Evolutionary conservation across 2,113 vertebrate genomes (phyloP).

Genomic region (Cebus imitator): DNA sequence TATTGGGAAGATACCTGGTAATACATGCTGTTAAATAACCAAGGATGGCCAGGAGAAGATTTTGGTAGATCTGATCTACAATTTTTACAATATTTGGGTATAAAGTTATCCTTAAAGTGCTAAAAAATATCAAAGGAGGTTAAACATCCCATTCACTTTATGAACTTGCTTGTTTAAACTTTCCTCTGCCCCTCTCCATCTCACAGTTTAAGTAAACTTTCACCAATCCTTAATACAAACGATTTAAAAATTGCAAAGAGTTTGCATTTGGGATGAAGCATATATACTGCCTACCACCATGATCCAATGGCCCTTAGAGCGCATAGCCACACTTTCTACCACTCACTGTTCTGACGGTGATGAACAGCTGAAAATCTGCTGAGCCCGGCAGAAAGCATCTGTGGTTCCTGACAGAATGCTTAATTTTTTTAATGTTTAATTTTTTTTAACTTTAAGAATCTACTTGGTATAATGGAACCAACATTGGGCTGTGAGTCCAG

Average conservation of each 20-base stretch:
- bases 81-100: not conserved
- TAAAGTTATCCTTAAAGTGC: not conserved
- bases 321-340: not conserved
- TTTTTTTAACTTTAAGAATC: conserved; percentile 11
- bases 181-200: not conserved
- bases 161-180: not conserved
- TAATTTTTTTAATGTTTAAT: not conserved
- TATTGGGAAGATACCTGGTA: not conserved
- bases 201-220: conserved; percentile 5
- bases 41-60: not conserved
- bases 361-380: conserved; percentile 21
- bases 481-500: not conserved
- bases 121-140: not conserved
- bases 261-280: not conserved
- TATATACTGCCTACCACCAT: not conserved
- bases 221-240: not conserved
- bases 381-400: conserved; percentile 51
- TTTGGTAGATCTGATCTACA: not conserved
- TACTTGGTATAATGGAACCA: not conserved
- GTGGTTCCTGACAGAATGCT: not conserved
- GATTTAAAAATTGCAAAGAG: not conserved
- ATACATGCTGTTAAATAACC: not conserved
- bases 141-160: not conserved
- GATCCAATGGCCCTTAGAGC: not conserved
- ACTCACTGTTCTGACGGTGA: not conserved